Percentiles rank a stretch among this genome's conserved stretches.
These are phyloP conservation scores for Yponomeuta evonymella DNA, from an alignment of 2,888 invertebrate species.

Conservation along the genomic window DNA sequence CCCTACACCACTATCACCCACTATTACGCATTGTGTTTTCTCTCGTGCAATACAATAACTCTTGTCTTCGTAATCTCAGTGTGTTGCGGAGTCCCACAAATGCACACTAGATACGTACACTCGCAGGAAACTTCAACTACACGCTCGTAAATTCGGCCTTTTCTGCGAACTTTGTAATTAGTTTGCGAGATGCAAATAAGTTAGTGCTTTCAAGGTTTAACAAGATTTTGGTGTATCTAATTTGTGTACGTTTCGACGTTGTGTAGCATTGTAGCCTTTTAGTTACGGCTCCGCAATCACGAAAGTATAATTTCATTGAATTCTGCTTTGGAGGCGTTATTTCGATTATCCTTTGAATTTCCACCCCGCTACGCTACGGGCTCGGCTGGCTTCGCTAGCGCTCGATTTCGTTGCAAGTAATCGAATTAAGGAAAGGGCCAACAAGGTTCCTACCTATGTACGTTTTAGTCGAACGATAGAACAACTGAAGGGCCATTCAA, in stretches of 20 bases:
- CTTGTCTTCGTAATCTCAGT: not conserved
- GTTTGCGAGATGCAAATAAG: not conserved
- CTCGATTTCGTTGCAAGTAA: constrained; percentile 41
- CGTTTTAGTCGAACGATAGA: constrained; percentile 42
- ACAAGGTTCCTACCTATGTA: constrained; percentile 27
- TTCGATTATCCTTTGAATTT: constrained; percentile 54
- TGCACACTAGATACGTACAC: not conserved
- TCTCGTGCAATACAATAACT: not conserved
- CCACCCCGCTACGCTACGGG: constrained; percentile 37
- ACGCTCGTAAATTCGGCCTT: not conserved
- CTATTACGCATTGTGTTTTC: too few species aligned
- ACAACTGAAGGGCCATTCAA: constrained; percentile 39
- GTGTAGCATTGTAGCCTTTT: too few species aligned
- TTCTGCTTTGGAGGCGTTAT: constrained; percentile 40
- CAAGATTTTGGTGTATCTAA: not conserved
- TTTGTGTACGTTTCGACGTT: not conserved
- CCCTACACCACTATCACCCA: too few species aligned
- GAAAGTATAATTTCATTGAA: not conserved
- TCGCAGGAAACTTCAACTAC: not conserved
- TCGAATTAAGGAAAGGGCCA: constrained; percentile 44
- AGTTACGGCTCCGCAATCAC: too few species aligned
- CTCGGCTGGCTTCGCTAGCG: constrained; percentile 37
- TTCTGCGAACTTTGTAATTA: not conserved
- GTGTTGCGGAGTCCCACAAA: not conserved
- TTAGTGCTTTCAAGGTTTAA: not conserved